Percentiles rank a stretch among this genome's conserved stretches.
These are phyloP conservation scores for Leptocoma aspasia DNA, from an alignment of 2,113 vertebrate genomes.

Conservation along the genomic window DNA sequence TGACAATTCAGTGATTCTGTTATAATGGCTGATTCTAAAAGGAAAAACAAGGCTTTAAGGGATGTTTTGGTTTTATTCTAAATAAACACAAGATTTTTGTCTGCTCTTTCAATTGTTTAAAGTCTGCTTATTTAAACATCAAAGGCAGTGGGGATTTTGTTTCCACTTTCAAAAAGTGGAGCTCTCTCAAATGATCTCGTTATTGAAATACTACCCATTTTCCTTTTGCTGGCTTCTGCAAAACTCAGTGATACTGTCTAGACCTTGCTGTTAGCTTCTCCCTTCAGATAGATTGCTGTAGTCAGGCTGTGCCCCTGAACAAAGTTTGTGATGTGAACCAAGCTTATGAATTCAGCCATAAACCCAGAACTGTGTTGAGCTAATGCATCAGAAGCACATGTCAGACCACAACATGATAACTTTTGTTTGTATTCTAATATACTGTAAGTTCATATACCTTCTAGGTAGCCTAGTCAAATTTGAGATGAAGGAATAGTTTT, in stretches of 20 bases:
- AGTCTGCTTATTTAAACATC: neutral
- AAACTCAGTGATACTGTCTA: neutral
- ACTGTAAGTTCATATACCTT: neutral
- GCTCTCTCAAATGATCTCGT: neutral
- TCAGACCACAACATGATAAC: neutral
- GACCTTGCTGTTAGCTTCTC: neutral
- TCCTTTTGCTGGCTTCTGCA: neutral
- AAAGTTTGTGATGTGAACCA: neutral
- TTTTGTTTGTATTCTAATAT: neutral
- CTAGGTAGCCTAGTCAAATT: neutral
- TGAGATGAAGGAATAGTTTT: neutral
- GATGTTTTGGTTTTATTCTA: neutral
- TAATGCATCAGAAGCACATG: neutral
- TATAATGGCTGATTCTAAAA: neutral
- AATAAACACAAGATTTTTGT: neutral
- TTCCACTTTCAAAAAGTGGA: neutral
- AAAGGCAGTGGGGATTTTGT: neutral
- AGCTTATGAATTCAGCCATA: neutral
- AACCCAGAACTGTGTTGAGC: neutral
- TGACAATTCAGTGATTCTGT: neutral
- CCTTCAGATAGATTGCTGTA: fast-evolving
- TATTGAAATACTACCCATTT: neutral
- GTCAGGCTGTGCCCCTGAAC: neutral
- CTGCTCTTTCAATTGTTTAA: neutral
- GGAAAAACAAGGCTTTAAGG: neutral